These are phyloP conservation scores for Ailurus styani DNA, from an alignment of 2,113 vertebrate species.

Conservation along the genomic window DNA sequence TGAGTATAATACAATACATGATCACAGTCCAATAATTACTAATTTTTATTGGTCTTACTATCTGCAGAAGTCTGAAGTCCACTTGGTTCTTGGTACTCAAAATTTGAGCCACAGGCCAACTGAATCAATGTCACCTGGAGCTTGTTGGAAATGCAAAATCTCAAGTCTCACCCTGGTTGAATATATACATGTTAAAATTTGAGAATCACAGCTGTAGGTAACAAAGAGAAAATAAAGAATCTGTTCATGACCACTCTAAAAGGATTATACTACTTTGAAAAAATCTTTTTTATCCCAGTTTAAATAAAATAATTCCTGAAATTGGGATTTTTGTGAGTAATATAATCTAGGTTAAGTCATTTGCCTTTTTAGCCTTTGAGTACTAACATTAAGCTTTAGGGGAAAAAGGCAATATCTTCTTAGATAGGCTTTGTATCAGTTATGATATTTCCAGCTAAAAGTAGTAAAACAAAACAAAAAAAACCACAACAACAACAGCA, in stretches of 20 bases:
- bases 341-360: neutral
- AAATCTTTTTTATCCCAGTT: neutral
- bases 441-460: constrained; percentile 10
- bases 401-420: neutral
- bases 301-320: neutral
- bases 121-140: neutral
- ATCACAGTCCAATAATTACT: neutral
- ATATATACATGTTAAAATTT: neutral
- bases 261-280: neutral
- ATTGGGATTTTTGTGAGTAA: neutral
- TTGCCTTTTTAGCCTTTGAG: neutral
- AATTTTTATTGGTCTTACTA: neutral
- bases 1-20: neutral
- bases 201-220: neutral
- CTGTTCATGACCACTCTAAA: neutral
- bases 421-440: neutral
- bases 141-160: neutral
- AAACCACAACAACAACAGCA: too few relatives aligned
- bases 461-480: neutral
- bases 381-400: neutral
- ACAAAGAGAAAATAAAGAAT: neutral
- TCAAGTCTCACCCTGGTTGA: neutral
- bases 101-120: neutral
- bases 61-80: neutral
- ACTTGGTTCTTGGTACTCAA: neutral